A percentile compares a stretch with the other conserved stretches of the same genome.
Conservation (phyloP, 2,113 vertebrate species). For the Engraulis encrasicolus region DNA sequence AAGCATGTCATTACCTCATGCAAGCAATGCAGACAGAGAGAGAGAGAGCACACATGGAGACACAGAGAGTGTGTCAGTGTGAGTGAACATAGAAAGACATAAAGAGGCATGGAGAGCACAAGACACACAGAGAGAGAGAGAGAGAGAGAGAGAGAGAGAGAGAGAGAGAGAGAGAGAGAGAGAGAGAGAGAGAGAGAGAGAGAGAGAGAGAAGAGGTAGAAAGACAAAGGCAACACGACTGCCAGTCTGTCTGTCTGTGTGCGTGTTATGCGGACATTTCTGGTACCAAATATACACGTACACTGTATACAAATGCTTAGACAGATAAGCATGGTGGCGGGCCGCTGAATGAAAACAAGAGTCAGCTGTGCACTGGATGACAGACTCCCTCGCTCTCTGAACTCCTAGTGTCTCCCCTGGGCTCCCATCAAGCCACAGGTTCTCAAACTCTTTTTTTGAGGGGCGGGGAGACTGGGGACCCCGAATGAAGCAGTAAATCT, state of each 20-base stretch:
- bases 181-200: background rate
- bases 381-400: background rate
- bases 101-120: no score
- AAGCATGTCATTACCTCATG: background rate
- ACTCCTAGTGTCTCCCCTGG: background rate
- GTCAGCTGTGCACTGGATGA: conserved; percentile 12
- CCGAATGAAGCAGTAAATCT: no score
- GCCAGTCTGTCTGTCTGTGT: background rate
- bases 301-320: background rate
- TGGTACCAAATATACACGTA: background rate
- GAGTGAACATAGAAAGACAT: background rate
- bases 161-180: background rate
- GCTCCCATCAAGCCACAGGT: no score
- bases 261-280: background rate
- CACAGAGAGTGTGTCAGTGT: background rate
- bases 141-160: background rate
- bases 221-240: background rate
- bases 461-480: no score
- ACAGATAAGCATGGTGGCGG: background rate
- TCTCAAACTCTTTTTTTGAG: no score
- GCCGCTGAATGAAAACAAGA: background rate
- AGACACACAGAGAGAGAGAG: background rate
- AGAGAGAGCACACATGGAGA: no score
- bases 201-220: background rate
- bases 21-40: background rate